Conservation (phyloP, 23 tunicate genomes). For the Botrylloides violaceus region DNA sequence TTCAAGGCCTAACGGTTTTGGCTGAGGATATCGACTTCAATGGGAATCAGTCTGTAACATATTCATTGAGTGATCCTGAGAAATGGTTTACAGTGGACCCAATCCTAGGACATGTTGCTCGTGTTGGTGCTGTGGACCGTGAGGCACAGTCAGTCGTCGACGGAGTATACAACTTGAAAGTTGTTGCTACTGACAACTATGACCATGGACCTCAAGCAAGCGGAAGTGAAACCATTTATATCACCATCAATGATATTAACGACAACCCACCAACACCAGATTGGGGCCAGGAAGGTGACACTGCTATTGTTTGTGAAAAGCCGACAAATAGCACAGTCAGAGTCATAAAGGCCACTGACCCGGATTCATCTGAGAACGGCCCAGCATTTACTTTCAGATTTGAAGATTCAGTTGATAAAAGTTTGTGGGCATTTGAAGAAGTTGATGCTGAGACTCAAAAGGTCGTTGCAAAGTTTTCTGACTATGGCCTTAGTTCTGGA, state of each 20-base stretch:
- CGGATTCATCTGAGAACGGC: slow-evolving; percentile 45
- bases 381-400: slow-evolving; percentile 38
- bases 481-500: not conserved
- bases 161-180: slow-evolving; percentile 29
- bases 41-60: slow-evolving; percentile 46
- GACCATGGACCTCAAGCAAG: slow-evolving; percentile 7
- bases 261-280: slow-evolving; percentile 59
- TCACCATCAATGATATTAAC: slow-evolving; percentile 42
- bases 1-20: slow-evolving; percentile 12
- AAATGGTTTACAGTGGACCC: slow-evolving; percentile 52
- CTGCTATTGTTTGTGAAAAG: slow-evolving; percentile 32
- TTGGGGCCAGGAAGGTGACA: not conserved
- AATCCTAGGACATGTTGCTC: slow-evolving; percentile 23
- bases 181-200: slow-evolving; percentile 60
- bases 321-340: slow-evolving; percentile 21
- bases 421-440: slow-evolving; percentile 1
- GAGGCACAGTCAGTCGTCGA: slow-evolving; percentile 45
- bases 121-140: slow-evolving; percentile 42
- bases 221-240: not conserved
- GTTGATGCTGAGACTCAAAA: not conserved
- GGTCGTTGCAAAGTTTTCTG: not conserved
- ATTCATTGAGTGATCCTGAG: slow-evolving; percentile 16
- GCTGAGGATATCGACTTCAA: slow-evolving; percentile 72
- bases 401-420: slow-evolving; percentile 3
- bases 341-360: slow-evolving; percentile 29